Percentiles rank a stretch among this genome's conserved stretches.
These are phyloP conservation scores for Cossypha caffra DNA, from an alignment of 2,797 vertebrate genomes.

Conservation along the genomic window DNA sequence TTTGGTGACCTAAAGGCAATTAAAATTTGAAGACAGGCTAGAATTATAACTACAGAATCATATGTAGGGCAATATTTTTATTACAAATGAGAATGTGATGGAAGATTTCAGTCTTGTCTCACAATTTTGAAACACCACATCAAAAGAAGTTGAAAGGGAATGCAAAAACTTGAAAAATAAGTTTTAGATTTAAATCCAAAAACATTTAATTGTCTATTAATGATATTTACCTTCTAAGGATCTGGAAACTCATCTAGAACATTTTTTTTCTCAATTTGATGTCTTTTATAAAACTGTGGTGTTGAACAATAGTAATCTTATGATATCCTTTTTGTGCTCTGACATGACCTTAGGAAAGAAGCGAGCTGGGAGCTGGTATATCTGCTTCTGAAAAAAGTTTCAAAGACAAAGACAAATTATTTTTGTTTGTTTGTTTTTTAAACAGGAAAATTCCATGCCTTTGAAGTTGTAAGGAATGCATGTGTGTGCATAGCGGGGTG, in stretches of 20 bases:
- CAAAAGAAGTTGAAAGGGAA: neutral
- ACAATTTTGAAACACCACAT: neutral
- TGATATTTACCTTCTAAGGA: neutral
- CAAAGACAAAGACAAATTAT: neutral
- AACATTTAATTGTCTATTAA: neutral
- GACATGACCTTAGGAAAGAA: neutral
- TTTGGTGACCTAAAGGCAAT: neutral
- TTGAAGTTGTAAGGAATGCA: neutral
- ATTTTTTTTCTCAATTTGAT: neutral
- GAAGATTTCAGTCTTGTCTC: neutral
- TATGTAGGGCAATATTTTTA: neutral
- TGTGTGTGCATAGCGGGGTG: fast-evolving
- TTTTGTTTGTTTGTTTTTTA: neutral
- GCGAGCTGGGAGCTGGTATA: neutral
- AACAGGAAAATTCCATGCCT: neutral
- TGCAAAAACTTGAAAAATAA: neutral
- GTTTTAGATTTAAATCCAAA: neutral
- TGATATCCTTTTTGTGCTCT: neutral
- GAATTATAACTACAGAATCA: neutral
- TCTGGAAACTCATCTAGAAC: neutral
- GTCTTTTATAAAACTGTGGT: neutral
- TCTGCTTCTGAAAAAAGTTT: neutral
- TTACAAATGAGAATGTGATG: neutral
- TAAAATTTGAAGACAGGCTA: slow-evolving; percentile 14
- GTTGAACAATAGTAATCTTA: neutral